Conservation (phyloP, 1,140 invertebrate species). For the Episyrphus balteatus region DNA sequence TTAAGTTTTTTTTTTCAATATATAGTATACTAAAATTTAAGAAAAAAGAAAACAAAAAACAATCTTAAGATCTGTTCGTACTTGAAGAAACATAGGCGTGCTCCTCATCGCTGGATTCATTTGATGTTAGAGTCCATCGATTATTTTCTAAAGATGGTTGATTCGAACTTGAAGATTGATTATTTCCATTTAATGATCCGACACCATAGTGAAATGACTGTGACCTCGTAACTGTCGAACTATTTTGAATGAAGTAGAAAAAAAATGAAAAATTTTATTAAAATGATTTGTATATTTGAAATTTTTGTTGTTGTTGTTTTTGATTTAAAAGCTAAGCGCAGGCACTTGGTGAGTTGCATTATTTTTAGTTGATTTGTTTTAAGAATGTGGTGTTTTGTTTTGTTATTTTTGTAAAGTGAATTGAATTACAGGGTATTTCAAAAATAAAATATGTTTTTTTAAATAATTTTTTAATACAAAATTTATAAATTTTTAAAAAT, state of each 20-base stretch:
- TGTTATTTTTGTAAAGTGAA: background rate
- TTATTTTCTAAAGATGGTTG: background rate
- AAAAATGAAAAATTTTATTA: background rate
- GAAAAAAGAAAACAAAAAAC: no score
- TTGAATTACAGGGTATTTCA: no score
- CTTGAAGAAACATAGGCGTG: background rate
- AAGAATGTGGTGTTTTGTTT: background rate
- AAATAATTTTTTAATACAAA: no score
- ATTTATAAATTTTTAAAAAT: no score
- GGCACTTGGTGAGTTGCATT: background rate
- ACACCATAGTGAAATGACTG: constrained; percentile 45
- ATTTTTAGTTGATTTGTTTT: background rate
- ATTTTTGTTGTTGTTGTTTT: background rate
- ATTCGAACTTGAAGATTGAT: no score
- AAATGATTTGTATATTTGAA: background rate
- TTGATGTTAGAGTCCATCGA: constrained; percentile 2
- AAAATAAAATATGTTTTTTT: no score
- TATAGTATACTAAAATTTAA: no score
- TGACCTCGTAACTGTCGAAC: constrained; percentile 43
- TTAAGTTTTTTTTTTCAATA: no score
- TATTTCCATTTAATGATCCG: constrained; percentile 7
- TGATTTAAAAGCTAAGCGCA: background rate
- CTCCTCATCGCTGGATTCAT: constrained; percentile 6
- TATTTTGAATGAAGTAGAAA: constrained; percentile 10
- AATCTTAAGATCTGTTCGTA: background rate